Conservation (phyloP, 2,888 invertebrate genomes). For the Amblyjoppa fuscipennis region DNA sequence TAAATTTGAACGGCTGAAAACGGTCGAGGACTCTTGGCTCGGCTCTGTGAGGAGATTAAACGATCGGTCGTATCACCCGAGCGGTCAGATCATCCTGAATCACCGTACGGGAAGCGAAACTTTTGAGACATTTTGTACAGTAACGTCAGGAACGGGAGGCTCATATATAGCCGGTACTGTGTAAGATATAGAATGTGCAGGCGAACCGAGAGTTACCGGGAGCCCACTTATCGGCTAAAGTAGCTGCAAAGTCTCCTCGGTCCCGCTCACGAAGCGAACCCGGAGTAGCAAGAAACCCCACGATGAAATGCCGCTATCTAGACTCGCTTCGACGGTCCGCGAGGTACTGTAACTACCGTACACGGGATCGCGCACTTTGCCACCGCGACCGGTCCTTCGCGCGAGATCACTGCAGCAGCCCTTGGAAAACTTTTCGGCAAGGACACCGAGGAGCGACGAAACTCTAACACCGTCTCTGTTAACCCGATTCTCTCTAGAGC, state of each 20-base stretch:
- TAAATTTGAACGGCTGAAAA: too few relatives aligned
- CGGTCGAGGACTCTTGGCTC: too few relatives aligned
- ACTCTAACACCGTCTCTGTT: constrained; percentile 18
- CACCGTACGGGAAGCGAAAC: constrained; percentile 67
- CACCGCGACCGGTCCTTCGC: constrained; percentile 28
- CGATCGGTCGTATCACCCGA: background rate
- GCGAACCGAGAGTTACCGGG: constrained; percentile 62
- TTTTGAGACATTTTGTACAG: constrained; percentile 77
- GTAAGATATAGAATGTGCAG: constrained; percentile 40
- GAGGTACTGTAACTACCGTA: constrained; percentile 47
- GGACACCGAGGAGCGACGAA: constrained; percentile 27
- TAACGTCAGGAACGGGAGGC: background rate
- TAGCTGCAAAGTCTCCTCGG: constrained; percentile 78
- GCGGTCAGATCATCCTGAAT: background rate
- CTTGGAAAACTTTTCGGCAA: constrained; percentile 22
- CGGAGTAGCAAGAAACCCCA: constrained; percentile 47
- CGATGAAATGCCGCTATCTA: constrained; percentile 65
- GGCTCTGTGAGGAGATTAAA: too few relatives aligned
- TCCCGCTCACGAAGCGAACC: constrained; percentile 58
- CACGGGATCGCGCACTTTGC: constrained; percentile 33
- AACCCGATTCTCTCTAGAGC: constrained; percentile 4
- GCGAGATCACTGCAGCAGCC: constrained; percentile 24
- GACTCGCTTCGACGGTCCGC: constrained; percentile 58
- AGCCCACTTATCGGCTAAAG: constrained; percentile 80
- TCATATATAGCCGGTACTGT: background rate